Percentiles rank a stretch among this genome's conserved stretches.
These are phyloP conservation scores for Parazoanthus atlanticus DNA, from an alignment of 92 coral and sea anemone species.

Conservation along the genomic window DNA sequence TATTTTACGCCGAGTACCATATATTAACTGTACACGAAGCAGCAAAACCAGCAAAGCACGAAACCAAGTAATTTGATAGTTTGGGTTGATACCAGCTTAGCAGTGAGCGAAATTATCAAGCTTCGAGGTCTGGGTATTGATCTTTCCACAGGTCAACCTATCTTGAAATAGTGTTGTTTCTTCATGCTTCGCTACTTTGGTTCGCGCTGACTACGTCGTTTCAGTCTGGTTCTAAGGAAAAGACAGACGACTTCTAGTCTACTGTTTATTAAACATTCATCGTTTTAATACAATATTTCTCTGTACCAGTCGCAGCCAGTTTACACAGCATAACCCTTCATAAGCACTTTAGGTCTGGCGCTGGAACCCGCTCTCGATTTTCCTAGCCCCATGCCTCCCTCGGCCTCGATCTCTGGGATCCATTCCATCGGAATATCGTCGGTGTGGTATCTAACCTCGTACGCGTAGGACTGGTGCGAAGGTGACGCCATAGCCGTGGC, in stretches of 20 bases:
- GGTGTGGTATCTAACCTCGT: constrained; percentile 14
- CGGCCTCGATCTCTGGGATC: constrained; percentile 9
- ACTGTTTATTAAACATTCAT: background rate
- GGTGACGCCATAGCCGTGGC: background rate
- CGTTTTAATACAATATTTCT: background rate
- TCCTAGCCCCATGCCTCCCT: constrained; percentile 6
- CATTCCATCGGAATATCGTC: constrained; percentile 1
- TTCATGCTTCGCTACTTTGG: too few relatives aligned
- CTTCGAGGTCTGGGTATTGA: too few relatives aligned
- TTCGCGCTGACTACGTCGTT: too few relatives aligned
- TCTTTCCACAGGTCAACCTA: too few relatives aligned
- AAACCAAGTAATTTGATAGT: too few relatives aligned
- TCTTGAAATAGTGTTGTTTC: too few relatives aligned
- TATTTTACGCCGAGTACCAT: too few relatives aligned
- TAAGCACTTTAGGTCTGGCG: background rate
- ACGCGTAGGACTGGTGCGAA: background rate
- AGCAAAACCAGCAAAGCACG: too few relatives aligned
- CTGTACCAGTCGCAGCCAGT: background rate
- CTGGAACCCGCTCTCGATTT: background rate
- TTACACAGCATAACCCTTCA: constrained; percentile 37
- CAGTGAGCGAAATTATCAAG: too few relatives aligned
- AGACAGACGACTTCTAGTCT: background rate
- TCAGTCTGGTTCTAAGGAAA: too few relatives aligned
- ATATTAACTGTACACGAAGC: too few relatives aligned
- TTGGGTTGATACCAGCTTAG: too few relatives aligned